Conservation (phyloP, 2,113 vertebrate genomes). For the Echinops telfairi region DNA sequence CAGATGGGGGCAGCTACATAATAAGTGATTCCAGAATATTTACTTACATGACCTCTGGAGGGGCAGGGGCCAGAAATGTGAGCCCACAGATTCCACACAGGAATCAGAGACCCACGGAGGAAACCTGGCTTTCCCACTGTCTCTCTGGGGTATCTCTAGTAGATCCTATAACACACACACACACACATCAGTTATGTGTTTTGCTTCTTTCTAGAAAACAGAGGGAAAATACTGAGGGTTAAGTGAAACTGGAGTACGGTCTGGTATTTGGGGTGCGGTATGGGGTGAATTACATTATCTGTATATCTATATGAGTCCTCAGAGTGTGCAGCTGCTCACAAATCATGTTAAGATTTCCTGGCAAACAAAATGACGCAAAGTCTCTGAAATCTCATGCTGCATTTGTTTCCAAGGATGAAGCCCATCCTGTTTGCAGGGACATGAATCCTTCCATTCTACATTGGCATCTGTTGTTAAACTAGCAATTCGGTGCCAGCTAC, state of each 20-base stretch:
- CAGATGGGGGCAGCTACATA: not conserved
- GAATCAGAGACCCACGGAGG: not conserved
- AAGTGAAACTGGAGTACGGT: not conserved
- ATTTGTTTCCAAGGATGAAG: constrained; percentile 47
- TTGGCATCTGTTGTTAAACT: not conserved
- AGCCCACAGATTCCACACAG: not conserved
- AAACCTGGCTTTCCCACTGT: not conserved
- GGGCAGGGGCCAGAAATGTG: too few species aligned
- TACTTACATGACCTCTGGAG: not conserved
- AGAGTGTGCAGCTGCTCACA: not conserved
- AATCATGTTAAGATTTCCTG: constrained; percentile 3
- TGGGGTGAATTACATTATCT: too few species aligned
- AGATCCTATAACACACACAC: not conserved
- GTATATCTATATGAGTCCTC: not conserved
- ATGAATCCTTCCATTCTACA: not conserved
- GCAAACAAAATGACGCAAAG: constrained; percentile 48
- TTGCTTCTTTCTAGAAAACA: constrained; percentile 2
- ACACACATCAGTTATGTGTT: not conserved
- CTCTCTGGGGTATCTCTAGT: not conserved
- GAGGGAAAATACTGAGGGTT: not conserved
- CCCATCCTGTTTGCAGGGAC: not conserved
- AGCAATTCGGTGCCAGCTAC: not conserved
- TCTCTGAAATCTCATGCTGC: constrained; percentile 47
- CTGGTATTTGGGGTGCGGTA: not conserved
- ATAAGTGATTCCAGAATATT: not conserved